phyloP scores from a whole-genome alignment of 2,888 invertebrate species.

The Metellina segmentata region DNA sequence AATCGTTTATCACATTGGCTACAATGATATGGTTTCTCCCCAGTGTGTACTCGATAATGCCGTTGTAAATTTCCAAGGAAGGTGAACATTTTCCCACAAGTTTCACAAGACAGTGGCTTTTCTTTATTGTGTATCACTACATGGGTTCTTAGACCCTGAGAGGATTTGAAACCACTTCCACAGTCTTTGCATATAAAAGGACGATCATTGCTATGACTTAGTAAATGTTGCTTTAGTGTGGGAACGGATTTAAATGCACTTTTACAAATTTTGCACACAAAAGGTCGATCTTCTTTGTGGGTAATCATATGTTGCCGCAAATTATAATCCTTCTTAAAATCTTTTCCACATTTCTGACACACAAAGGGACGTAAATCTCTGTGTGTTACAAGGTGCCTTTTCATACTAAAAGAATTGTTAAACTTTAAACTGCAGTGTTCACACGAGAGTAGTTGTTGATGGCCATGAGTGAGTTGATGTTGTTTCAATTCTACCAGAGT shows the following conservation, averaged over 20 bases:
- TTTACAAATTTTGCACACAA: slow-evolving; percentile 47
- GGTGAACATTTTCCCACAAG: slow-evolving; percentile 65
- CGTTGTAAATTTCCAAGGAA: slow-evolving; percentile 69
- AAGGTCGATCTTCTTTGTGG: slow-evolving; percentile 68
- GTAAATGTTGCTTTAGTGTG: slow-evolving; percentile 66
- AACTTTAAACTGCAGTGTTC: slow-evolving; percentile 51
- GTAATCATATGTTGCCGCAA: slow-evolving; percentile 62
- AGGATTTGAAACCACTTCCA: slow-evolving; percentile 64
- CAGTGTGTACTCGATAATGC: slow-evolving; percentile 67
- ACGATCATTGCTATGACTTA: slow-evolving; percentile 68
- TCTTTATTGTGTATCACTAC: slow-evolving; percentile 64
- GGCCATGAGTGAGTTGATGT: slow-evolving; percentile 34
- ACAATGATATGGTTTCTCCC: slow-evolving; percentile 69
- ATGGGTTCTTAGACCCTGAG: slow-evolving; percentile 66
- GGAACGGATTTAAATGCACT: slow-evolving; percentile 67
- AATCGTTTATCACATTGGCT: slow-evolving; percentile 58
- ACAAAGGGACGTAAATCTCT: slow-evolving; percentile 60
- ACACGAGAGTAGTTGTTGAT: slow-evolving; percentile 43
- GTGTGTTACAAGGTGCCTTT: slow-evolving; percentile 58
- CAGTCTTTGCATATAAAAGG: slow-evolving; percentile 69
- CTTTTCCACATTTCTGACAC: slow-evolving; percentile 71
- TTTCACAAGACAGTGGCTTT: slow-evolving; percentile 66
- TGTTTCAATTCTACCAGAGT: slow-evolving; percentile 21
- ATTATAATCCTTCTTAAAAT: slow-evolving; percentile 62
- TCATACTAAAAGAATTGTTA: slow-evolving; percentile 34